Evolutionary conservation across 2,113 vertebrate species (phyloP).

Genomic region (Tamias sibiricus): DNA sequence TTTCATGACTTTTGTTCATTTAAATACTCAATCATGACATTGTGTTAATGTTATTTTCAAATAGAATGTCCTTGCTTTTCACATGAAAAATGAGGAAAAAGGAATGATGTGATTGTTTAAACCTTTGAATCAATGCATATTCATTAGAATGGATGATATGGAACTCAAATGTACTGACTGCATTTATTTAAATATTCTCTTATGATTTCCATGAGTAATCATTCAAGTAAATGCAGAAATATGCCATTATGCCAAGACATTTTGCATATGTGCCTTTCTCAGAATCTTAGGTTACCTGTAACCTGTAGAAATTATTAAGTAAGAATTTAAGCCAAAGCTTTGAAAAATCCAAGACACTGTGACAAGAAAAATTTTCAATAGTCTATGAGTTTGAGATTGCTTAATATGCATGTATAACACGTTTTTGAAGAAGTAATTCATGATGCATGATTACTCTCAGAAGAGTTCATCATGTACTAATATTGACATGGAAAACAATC

Average conservation of each 20-base stretch:
- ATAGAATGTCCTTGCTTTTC: conserved; percentile 69
- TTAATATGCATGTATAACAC: background rate
- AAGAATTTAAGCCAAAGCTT: conserved; percentile 46
- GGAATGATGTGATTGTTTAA: conserved; percentile 65
- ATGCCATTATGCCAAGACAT: background rate
- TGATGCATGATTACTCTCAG: conserved; percentile 49
- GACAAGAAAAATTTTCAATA: background rate
- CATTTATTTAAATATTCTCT: conserved; percentile 71
- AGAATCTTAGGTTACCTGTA: conserved; percentile 4
- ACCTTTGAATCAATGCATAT: conserved; percentile 64
- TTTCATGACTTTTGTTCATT: conserved; percentile 68
- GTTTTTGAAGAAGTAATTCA: conserved; percentile 41
- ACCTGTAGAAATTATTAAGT: background rate
- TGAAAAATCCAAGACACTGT: conserved; percentile 47
- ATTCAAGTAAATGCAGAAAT: conserved; percentile 54
- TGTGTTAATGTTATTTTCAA: conserved; percentile 76
- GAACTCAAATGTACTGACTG: conserved; percentile 51
- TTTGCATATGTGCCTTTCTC: background rate
- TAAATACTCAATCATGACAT: conserved; percentile 69
- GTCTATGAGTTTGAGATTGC: background rate
- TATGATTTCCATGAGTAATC: conserved; percentile 55
- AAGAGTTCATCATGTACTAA: conserved; percentile 53
- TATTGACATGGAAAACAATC: conserved; percentile 67
- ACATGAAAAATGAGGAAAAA: conserved; percentile 66
- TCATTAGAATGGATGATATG: conserved; percentile 61